Evolutionary conservation across 2,113 vertebrate genomes (phyloP).

Genomic region (Collichthys lucidus): DNA sequence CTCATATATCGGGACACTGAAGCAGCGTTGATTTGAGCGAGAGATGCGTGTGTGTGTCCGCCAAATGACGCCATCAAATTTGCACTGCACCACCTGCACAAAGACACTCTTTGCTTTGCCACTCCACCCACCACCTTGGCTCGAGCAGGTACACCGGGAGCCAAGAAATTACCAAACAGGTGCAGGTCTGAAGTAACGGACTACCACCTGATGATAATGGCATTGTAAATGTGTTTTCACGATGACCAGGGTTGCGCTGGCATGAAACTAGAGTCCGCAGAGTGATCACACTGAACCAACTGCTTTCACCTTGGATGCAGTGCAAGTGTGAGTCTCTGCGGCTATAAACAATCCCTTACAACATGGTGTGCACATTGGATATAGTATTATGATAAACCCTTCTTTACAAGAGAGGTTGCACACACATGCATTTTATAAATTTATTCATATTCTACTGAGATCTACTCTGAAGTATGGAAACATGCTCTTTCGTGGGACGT

Average conservation of each 20-base stretch:
- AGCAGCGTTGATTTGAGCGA: neutral
- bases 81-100: neutral
- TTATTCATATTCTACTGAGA: slow-evolving; percentile 7
- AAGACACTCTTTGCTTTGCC: neutral
- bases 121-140: neutral
- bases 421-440: neutral
- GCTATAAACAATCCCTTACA: neutral
- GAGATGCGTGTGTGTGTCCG: neutral
- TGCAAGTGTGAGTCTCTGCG: neutral
- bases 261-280: neutral
- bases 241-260: neutral
- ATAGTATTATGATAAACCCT: neutral
- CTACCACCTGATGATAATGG: neutral
- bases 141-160: neutral
- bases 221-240: neutral
- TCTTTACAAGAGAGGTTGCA: neutral
- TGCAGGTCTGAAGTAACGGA: slow-evolving; percentile 1
- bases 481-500: slow-evolving; percentile 35
- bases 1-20: neutral
- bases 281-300: neutral
- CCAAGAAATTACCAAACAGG: slow-evolving; percentile 7
- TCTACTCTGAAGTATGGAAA: slow-evolving; percentile 1
- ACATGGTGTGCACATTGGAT: too few relatives aligned
- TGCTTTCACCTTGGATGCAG: neutral
- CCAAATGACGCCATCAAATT: neutral